Evolutionary conservation across 2,113 vertebrate species (phyloP).

Genomic region (Tupaia chinensis): DNA sequence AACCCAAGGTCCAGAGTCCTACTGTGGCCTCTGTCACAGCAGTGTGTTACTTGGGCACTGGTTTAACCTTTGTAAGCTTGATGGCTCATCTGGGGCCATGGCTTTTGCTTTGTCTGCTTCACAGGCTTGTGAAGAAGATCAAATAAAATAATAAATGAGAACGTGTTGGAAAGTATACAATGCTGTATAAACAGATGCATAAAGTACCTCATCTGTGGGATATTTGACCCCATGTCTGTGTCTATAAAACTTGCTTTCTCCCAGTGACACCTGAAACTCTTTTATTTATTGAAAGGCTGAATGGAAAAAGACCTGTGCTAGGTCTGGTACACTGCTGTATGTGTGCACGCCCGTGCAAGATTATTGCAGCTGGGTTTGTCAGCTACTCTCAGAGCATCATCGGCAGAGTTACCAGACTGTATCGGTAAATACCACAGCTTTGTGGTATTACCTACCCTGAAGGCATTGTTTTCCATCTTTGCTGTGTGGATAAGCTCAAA

Average conservation of each 20-base stretch:
- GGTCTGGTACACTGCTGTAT: background rate
- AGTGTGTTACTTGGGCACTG: constrained; percentile 4
- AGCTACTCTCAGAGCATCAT: background rate
- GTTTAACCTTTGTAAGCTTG: constrained; percentile 54
- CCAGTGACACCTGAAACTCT: background rate
- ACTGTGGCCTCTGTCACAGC: background rate
- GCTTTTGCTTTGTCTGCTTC: constrained; percentile 9
- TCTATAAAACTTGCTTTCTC: constrained; percentile 41
- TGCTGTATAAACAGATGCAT: background rate
- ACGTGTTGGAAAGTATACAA: background rate
- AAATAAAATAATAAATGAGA: constrained; percentile 33
- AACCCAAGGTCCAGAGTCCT: background rate
- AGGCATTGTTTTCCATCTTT: background rate
- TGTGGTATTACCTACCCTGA: background rate
- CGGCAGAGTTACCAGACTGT: background rate
- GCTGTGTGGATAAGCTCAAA: background rate
- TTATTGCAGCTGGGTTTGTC: background rate
- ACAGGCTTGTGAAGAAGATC: constrained; percentile 15
- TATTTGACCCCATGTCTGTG: constrained; percentile 16
- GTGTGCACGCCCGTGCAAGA: background rate
- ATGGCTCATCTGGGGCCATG: background rate
- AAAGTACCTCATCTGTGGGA: background rate
- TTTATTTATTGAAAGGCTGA: constrained; percentile 39
- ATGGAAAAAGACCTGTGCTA: background rate
- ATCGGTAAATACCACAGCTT: background rate